Conservation (phyloP, 1,140 invertebrate genomes). For the Sycophila sp. region DNA sequence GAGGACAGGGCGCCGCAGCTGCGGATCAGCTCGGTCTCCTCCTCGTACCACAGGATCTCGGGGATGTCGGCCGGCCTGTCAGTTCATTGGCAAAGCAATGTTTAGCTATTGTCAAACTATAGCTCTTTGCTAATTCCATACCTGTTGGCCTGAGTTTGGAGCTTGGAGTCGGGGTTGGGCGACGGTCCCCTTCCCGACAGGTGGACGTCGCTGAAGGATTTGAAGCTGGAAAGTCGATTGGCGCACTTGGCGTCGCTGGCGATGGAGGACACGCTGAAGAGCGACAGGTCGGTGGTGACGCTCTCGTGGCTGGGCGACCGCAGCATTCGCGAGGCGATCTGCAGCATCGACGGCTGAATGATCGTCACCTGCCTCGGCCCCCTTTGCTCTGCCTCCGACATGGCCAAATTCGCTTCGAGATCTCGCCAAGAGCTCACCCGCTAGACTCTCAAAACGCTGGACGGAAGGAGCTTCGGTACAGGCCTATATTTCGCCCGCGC, state of each 20-base stretch:
- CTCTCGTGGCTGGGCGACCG: conserved; percentile 84
- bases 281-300: conserved; percentile 82
- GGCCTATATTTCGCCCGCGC: too few species aligned
- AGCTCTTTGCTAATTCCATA: conserved; percentile 35
- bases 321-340: conserved; percentile 72
- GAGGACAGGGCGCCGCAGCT: conserved; percentile 81
- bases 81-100: too few species aligned
- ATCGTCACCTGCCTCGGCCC: conserved; percentile 51
- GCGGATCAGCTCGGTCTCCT: conserved; percentile 80
- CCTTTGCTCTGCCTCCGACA: conserved; percentile 55
- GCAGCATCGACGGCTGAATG: conserved; percentile 65
- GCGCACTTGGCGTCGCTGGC: conserved; percentile 72
- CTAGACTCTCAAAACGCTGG: too few species aligned
- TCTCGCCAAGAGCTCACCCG: too few species aligned
- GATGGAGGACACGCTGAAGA: conserved; percentile 82
- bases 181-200: conserved; percentile 71
- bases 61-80: conserved; percentile 71
- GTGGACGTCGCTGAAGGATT: conserved; percentile 66
- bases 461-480: too few species aligned
- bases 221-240: conserved; percentile 70
- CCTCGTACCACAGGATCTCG: conserved; percentile 77
- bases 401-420: too few species aligned
- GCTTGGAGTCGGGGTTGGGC: conserved; percentile 73
- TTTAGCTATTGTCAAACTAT: background rate
- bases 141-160: conserved; percentile 59